Conservation (phyloP, 2,797 vertebrate genomes). For the Danionella dracula region DNA sequence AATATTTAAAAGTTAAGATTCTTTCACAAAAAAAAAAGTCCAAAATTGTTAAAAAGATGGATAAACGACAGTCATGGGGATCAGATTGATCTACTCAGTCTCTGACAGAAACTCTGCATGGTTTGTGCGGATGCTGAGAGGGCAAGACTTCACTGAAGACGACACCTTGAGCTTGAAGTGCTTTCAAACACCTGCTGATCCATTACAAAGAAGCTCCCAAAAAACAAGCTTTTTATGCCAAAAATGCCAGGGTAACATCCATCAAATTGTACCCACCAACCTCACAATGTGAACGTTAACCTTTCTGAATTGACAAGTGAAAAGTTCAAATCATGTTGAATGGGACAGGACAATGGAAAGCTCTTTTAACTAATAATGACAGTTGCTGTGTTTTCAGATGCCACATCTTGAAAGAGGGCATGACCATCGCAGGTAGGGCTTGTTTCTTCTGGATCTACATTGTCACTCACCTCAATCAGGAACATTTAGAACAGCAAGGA, state of each 20-base stretch:
- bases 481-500: slow-evolving; percentile 6
- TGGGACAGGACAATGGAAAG: slow-evolving; percentile 70
- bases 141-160: slow-evolving; percentile 29
- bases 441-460: slow-evolving; percentile 44
- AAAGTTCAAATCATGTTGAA: slow-evolving; percentile 77
- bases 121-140: slow-evolving; percentile 15
- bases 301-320: slow-evolving; percentile 88
- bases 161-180: slow-evolving; percentile 37
- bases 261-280: slow-evolving; percentile 68
- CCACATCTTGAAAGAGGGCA: slow-evolving; percentile 54
- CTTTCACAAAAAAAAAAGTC: too few relatives aligned
- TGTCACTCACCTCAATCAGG: slow-evolving; percentile 9
- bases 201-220: slow-evolving; percentile 37
- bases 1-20: too few relatives aligned
- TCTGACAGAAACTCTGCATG: slow-evolving; percentile 15
- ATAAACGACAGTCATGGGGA: neutral
- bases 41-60: slow-evolving; percentile 19
- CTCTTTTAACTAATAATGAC: slow-evolving; percentile 83
- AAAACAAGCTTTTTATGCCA: slow-evolving; percentile 51
- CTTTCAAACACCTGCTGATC: slow-evolving; percentile 43
- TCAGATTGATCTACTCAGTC: slow-evolving; percentile 30
- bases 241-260: slow-evolving; percentile 63
- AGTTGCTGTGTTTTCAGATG: slow-evolving; percentile 74
- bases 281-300: slow-evolving; percentile 73
- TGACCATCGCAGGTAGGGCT: slow-evolving; percentile 60